Evolutionary conservation across 1,140 invertebrate species (phyloP).

Genomic region (Anoplolepis gracilipes): DNA sequence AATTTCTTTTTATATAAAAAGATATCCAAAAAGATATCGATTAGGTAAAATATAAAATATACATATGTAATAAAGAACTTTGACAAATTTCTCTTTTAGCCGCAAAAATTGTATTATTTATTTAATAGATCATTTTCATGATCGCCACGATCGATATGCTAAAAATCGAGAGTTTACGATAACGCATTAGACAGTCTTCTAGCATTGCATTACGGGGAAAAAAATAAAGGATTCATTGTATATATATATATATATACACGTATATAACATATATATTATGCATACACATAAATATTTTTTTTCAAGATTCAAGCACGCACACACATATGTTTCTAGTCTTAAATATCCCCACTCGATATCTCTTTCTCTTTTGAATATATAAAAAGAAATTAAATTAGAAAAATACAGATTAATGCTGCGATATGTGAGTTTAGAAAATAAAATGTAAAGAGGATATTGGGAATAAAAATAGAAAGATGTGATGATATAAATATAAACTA

Average conservation of each 20-base stretch:
- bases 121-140: conserved; percentile 35
- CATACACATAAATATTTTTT: no score
- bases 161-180: conserved; percentile 62
- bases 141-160: conserved; percentile 58
- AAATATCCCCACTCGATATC: not conserved
- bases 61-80: no score
- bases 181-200: conserved; percentile 47
- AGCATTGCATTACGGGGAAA: not conserved
- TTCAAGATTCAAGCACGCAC: no score
- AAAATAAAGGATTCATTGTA: conserved; percentile 36
- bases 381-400: not conserved
- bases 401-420: conserved; percentile 7
- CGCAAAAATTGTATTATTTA: not conserved
- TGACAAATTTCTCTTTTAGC: no score
- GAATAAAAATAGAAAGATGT: conserved; percentile 2
- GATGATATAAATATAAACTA: not conserved
- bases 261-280: no score
- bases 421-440: not conserved
- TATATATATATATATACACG: no score
- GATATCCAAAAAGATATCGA: no score
- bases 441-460: conserved; percentile 5
- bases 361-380: not conserved
- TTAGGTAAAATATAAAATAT: no score
- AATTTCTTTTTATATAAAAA: no score
- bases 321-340: not conserved